Percentiles rank a stretch among this genome's conserved stretches.
Evolutionary conservation across 1,140 invertebrate genomes (phyloP).

Genomic region (Ooceraea biroi): DNA sequence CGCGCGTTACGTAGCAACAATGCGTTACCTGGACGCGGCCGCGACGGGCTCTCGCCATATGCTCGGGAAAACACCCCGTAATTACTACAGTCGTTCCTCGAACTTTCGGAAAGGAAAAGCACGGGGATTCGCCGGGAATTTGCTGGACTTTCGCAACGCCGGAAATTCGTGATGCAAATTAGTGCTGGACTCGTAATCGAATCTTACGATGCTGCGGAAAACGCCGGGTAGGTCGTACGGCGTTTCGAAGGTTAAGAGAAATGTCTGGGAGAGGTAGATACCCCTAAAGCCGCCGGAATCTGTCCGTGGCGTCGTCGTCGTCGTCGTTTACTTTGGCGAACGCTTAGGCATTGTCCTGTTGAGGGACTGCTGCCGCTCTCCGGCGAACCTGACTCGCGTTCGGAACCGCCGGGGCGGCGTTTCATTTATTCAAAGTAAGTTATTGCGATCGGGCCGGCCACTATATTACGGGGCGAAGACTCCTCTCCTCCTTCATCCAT

Average conservation of each 20-base stretch:
- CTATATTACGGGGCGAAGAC: constrained; percentile 75
- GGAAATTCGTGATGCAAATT: neutral
- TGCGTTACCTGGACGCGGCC: neutral
- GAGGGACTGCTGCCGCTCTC: constrained; percentile 75
- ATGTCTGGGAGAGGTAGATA: constrained; percentile 46
- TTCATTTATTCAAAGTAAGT: constrained; percentile 81
- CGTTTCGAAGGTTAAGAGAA: constrained; percentile 36
- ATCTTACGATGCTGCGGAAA: constrained; percentile 5
- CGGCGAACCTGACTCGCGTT: constrained; percentile 77
- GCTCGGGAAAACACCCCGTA: neutral
- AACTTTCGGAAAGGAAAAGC: neutral
- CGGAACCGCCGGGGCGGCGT: constrained; percentile 71
- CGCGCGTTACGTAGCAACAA: constrained; percentile 45
- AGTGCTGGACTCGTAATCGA: neutral
- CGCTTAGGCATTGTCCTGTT: constrained; percentile 77
- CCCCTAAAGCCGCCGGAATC: constrained; percentile 43
- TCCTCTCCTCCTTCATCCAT: constrained; percentile 72
- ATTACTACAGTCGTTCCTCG: neutral
- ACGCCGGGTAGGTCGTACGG: neutral
- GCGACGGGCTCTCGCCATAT: neutral
- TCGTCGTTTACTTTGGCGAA: constrained; percentile 73
- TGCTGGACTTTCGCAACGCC: neutral
- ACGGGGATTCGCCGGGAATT: neutral
- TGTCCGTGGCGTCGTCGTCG: constrained; percentile 19
- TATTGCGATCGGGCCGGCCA: constrained; percentile 77